Evolutionary conservation across 92 coral and sea anemone genomes (phyloP), one percentile per base, ranked within the genome.

Genomic region (Zoanthus sociatus): DNA sequence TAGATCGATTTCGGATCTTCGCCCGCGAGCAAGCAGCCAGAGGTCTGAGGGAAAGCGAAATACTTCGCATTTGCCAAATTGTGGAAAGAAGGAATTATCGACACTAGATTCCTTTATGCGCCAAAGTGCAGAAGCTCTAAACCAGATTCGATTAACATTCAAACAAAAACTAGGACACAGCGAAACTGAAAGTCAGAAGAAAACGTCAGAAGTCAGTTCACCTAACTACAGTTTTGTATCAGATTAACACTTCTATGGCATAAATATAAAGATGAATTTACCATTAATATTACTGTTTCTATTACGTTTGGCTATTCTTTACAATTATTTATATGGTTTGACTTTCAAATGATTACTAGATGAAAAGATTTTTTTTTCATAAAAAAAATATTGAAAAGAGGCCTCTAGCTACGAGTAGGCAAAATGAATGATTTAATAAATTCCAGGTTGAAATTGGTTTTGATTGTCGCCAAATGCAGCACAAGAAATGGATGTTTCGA

Each of bases 71-170:
- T 84, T 95, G 64, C 98, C 98, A 14, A 70, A 70, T 44, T 26
- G 66, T 73, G 88, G 87, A 48, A 87, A 89, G 20, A 87, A 84
- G 21, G 81, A 88, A 20, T 21, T 87, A 45, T 90, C 95, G 11
- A 79, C 83, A 44, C 32, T 94, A 7, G 93, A 95, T 79, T 93
- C 89, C 72, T 95, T 95, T 33, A 89, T 95, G 94, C 90, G 94
- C 1, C 98, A 93, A 72, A 95, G 98, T 68, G 91, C 98, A 0
- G 98, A 95, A 18, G 98, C 96, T 9, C 90, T 95, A 55, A 92
- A 95, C 21, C 92, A 91, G 61, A 95, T 95, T 74, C 90, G 98
- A 21, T 78, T 83, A 58, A 95, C 92, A 37, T 96, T 95, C n/a
- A 71, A 96, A 58, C 90, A 91, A 78, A 95, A 84, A 76, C 70